Percentiles rank a stretch among this genome's conserved stretches.
Conservation (phyloP, 2,113 vertebrate species). For the Odontesthes bonariensis region DNA sequence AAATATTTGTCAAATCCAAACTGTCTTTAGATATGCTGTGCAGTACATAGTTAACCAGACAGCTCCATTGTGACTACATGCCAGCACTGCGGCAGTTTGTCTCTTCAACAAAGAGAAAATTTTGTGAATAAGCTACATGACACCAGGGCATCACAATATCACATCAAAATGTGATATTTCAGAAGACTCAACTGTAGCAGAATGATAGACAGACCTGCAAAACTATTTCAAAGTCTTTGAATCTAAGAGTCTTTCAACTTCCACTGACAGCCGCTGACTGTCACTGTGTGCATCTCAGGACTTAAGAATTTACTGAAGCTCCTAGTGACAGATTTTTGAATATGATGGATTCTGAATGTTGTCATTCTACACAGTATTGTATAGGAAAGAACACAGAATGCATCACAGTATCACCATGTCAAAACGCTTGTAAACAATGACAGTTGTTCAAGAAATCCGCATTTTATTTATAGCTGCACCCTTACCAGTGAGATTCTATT, state of each 20-base stretch:
- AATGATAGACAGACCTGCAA: constrained; percentile 44
- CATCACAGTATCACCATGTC: neutral
- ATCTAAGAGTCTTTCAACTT: constrained; percentile 37
- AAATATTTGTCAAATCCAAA: constrained; percentile 18
- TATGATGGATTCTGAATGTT: constrained; percentile 18
- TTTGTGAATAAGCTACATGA: constrained; percentile 15
- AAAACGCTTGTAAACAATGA: neutral
- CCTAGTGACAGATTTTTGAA: constrained; percentile 26
- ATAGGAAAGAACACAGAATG: neutral
- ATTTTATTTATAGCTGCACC: constrained; percentile 17
- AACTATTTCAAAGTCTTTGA: constrained; percentile 37
- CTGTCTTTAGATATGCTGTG: constrained; percentile 15
- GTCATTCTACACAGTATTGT: neutral
- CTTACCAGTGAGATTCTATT: constrained; percentile 27
- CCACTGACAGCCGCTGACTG: constrained; percentile 19
- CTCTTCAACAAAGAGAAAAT: constrained; percentile 27
- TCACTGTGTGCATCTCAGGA: constrained; percentile 8
- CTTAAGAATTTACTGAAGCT: constrained; percentile 31
- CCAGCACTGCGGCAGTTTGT: neutral
- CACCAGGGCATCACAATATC: constrained; percentile 20
- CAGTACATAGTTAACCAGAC: constrained; percentile 16
- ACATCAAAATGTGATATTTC: constrained; percentile 5
- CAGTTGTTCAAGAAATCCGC: neutral
- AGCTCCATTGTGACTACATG: constrained; percentile 18
- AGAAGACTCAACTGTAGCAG: constrained; percentile 42